Conservation (phyloP, 2,888 invertebrate species). For the Zelleria hepariella region DNA sequence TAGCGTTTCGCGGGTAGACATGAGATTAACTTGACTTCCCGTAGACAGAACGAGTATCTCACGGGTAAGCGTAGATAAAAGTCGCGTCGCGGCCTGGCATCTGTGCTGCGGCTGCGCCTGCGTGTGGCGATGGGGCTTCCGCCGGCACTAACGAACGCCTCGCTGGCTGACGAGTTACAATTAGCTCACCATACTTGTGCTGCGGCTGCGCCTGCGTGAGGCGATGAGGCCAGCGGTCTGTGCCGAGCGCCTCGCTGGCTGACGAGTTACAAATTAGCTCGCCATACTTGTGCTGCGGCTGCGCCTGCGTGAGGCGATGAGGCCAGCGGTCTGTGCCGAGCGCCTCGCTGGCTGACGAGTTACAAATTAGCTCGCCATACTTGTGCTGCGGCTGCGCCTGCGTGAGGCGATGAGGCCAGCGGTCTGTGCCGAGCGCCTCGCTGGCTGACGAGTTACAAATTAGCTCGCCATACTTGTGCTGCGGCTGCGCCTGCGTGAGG, state of each 20-base stretch:
- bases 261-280: too few relatives aligned
- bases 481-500: slow-evolving; percentile 53
- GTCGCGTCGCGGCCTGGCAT: too few relatives aligned
- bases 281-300: slow-evolving; percentile 41
- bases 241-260: too few relatives aligned
- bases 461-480: too few relatives aligned
- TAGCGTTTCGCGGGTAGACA: too few relatives aligned
- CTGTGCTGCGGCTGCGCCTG: slow-evolving; percentile 50
- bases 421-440: too few relatives aligned
- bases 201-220: slow-evolving; percentile 54
- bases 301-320: slow-evolving; percentile 56
- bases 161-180: neutral
- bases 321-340: slow-evolving; percentile 60
- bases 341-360: too few relatives aligned
- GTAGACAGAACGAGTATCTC: too few relatives aligned
- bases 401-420: slow-evolving; percentile 57
- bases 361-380: too few relatives aligned
- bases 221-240: slow-evolving; percentile 57
- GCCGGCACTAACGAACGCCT: slow-evolving; percentile 12
- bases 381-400: slow-evolving; percentile 50
- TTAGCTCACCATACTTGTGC: slow-evolving; percentile 36
- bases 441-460: too few relatives aligned
- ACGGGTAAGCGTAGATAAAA: too few relatives aligned
- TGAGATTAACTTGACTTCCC: too few relatives aligned
- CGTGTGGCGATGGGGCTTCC: slow-evolving; percentile 57